Conservation (phyloP, 2,888 invertebrate genomes). For the Himalopsyche kuldschensis region DNA sequence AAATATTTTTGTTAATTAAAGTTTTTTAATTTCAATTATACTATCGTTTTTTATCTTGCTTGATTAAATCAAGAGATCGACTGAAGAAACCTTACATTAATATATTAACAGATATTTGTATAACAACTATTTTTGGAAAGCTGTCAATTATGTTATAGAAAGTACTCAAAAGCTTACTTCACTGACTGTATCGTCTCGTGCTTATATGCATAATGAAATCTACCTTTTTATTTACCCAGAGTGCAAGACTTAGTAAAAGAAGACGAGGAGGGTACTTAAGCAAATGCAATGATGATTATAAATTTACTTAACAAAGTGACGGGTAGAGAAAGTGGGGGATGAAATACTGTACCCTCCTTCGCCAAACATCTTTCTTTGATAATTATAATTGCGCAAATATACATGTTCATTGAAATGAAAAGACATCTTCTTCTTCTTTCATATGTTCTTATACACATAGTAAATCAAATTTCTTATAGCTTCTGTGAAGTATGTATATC, state of each 20-base stretch:
- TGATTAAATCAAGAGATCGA: too few relatives aligned
- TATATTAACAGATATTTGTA: too few relatives aligned
- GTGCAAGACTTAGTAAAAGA: constrained; percentile 15
- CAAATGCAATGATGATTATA: constrained; percentile 38
- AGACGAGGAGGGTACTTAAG: constrained; percentile 19
- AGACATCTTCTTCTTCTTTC: too few relatives aligned
- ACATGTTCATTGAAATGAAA: background rate
- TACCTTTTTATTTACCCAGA: constrained; percentile 27
- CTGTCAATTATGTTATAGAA: too few relatives aligned
- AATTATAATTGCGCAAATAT: background rate
- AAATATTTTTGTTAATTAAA: too few relatives aligned
- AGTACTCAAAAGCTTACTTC: background rate
- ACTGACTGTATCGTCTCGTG: background rate
- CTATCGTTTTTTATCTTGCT: too few relatives aligned
- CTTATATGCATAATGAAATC: background rate
- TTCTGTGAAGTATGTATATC: too few relatives aligned
- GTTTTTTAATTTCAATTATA: too few relatives aligned
- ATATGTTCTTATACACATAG: too few relatives aligned
- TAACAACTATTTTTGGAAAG: too few relatives aligned
- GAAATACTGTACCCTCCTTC: background rate
- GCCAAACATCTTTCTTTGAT: background rate
- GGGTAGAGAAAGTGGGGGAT: constrained; percentile 8
- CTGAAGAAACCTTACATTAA: too few relatives aligned
- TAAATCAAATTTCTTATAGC: too few relatives aligned
- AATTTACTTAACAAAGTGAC: constrained; percentile 39